Evolutionary conservation across 2,888 invertebrate genomes (phyloP), one percentile per base, ranked within the genome.

Genomic region (Trissolcus brochymenae): DNA sequence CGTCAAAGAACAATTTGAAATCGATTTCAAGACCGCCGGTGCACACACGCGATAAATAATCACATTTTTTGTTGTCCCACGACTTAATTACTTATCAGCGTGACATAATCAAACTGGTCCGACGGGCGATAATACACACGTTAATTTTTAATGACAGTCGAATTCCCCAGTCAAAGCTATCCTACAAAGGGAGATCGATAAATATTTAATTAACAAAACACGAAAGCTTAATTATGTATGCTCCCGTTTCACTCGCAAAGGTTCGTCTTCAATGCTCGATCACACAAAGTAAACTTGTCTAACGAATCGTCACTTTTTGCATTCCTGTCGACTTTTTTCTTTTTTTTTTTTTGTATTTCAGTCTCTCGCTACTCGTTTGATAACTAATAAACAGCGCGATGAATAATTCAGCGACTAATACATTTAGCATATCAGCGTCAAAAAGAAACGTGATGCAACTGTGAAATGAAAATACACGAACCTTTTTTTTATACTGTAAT

Each of bases 321-420:
- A 4, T 21, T 25, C 29, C 40, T 4, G 6, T 16, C 11, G 49
- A 21, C 4, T 46, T 13, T 29, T 49, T 46, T 25, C 50, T 35
- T 14, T 35, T 6, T n/a, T 29, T 40, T 40, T 56, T 41, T 40
- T 17, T 14, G 17, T 41, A 9, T 35, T 17, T 50, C 11, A 35
- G 35, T 35, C 11, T 35, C 7, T 49, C 1, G 11, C 40, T 16
- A 14, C 54, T 56, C 25, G 55, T 70, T 61, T 61, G 61, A 56
- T 21, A 61, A 61, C 51, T 57, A 71, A 62, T 71, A 71, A 71
- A 71, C 56, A 71, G 19, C 25, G 17, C 19, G 51, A 62, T 71
- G 62, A 71, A 71, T 71, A 56, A 71, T 71, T 62, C 57, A 62
- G 3, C 62, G 56, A 19, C 61, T 70, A 70, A 70, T 56, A 62